A percentile compares a stretch with the other conserved stretches of the same genome.
These are phyloP conservation scores for Stichodactyla mertensii DNA, from an alignment of 64 coral and sea anemone genomes.

Conservation along the genomic window DNA sequence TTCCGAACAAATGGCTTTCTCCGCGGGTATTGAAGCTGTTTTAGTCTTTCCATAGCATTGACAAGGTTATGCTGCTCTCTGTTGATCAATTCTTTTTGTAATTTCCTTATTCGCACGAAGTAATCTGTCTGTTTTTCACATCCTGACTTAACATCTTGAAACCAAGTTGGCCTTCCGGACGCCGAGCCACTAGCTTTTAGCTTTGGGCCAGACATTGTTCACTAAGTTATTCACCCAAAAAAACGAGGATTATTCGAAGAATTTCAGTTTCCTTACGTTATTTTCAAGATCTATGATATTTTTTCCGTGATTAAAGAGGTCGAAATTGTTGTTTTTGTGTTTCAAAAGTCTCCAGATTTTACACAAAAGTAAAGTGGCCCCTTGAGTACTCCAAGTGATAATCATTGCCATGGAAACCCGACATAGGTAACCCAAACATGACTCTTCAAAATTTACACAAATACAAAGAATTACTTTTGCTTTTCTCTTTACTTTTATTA, in stretches of 20 bases:
- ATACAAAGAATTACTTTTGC: background rate
- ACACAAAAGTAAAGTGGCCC: slow-evolving; percentile 1
- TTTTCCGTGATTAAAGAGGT: background rate
- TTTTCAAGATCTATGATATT: background rate
- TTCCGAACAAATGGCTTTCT: slow-evolving; percentile 64
- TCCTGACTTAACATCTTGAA: slow-evolving; percentile 74
- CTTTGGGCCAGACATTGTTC: background rate
- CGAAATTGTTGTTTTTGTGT: background rate
- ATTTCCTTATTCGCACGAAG: slow-evolving; percentile 79
- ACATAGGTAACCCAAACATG: background rate
- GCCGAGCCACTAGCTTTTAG: background rate
- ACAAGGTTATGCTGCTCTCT: slow-evolving; percentile 90
- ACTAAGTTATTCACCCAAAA: background rate
- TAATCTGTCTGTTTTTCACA: slow-evolving; percentile 91
- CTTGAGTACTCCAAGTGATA: background rate
- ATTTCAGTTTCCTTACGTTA: background rate
- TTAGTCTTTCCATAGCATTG: slow-evolving; percentile 84
- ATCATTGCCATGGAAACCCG: background rate
- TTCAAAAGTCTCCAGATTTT: background rate
- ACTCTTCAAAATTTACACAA: background rate
- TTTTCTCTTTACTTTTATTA: too few relatives aligned
- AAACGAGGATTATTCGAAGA: background rate
- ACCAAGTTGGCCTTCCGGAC: slow-evolving; percentile 50
- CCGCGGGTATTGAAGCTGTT: slow-evolving; percentile 76
- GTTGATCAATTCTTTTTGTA: slow-evolving; percentile 78